These are phyloP conservation scores for Botia kubotai DNA, from an alignment of 2,797 vertebrate genomes.

Conservation along the genomic window DNA sequence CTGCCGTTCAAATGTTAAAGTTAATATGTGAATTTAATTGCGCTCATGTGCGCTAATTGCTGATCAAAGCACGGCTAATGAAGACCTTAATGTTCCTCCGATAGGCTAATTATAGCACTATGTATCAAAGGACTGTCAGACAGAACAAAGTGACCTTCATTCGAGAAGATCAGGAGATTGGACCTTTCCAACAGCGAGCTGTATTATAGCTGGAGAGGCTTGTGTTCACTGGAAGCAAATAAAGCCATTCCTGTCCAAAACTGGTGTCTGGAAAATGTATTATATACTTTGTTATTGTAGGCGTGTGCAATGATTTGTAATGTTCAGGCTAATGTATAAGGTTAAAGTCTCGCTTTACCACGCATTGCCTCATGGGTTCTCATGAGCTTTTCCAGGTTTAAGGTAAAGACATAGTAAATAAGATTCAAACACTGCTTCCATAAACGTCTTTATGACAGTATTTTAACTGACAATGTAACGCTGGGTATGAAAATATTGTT, in stretches of 20 bases:
- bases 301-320: conserved; percentile 39
- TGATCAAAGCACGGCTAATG: conserved; percentile 38
- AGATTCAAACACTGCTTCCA: conserved; percentile 24
- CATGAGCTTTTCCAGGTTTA: conserved; percentile 1
- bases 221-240: conserved; percentile 15
- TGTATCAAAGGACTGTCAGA: conserved; percentile 36
- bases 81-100: conserved; percentile 33
- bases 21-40: conserved; percentile 54
- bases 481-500: background rate
- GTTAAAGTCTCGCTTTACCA: conserved; percentile 24
- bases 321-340: conserved; percentile 23
- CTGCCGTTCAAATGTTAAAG: conserved; percentile 7
- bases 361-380: conserved; percentile 24
- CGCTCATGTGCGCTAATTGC: conserved; percentile 43
- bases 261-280: conserved; percentile 15
- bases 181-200: conserved; percentile 22
- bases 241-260: conserved; percentile 21
- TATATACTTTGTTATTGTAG: conserved; percentile 37
- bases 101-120: conserved; percentile 46
- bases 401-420: conserved; percentile 6
- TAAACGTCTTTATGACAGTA: conserved; percentile 30
- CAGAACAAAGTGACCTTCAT: conserved; percentile 34
- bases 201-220: background rate
- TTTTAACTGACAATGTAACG: conserved; percentile 5
- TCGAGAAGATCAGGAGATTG: conserved; percentile 16